A percentile compares a stretch with the other conserved stretches of the same genome.
These are phyloP conservation scores for Ostrea edulis DNA, from an alignment of 1,140 invertebrate species.

Conservation along the genomic window DNA sequence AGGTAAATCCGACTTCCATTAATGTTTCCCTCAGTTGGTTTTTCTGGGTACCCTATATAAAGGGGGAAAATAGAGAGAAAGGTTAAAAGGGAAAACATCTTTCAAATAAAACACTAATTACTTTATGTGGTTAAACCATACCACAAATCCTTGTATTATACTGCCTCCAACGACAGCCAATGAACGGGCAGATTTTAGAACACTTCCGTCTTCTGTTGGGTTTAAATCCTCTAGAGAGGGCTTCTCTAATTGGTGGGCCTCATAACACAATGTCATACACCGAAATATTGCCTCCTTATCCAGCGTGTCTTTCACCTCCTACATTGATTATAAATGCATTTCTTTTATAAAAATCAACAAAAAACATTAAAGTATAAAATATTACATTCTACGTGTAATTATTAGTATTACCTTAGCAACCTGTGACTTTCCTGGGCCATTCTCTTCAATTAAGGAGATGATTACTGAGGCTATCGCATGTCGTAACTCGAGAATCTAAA, in stretches of 20 bases:
- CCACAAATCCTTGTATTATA: constrained; percentile 73
- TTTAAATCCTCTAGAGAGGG: constrained; percentile 66
- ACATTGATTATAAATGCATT: neutral
- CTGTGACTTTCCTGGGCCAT: constrained; percentile 75
- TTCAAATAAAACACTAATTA: too few species aligned
- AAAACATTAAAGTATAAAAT: neutral
- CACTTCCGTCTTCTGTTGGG: constrained; percentile 51
- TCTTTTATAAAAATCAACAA: neutral
- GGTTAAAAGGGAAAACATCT: too few species aligned
- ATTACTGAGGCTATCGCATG: constrained; percentile 74
- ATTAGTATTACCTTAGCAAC: constrained; percentile 74
- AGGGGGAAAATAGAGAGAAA: neutral
- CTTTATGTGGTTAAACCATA: constrained; percentile 47
- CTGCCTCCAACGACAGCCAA: constrained; percentile 74
- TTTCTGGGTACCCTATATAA: constrained; percentile 69
- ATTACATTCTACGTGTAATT: neutral
- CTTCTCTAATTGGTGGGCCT: constrained; percentile 75
- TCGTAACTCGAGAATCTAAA: constrained; percentile 75
- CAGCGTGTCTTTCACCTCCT: constrained; percentile 79
- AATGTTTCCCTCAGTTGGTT: constrained; percentile 74
- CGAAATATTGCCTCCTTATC: constrained; percentile 77
- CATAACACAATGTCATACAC: constrained; percentile 76
- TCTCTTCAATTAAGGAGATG: constrained; percentile 76
- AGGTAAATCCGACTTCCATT: constrained; percentile 76
- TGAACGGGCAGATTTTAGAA: constrained; percentile 75